Percentiles rank a stretch among this genome's conserved stretches.
phyloP scores from a whole-genome alignment of 2,797 vertebrate genomes.

The Eurystomus glaucurus region DNA sequence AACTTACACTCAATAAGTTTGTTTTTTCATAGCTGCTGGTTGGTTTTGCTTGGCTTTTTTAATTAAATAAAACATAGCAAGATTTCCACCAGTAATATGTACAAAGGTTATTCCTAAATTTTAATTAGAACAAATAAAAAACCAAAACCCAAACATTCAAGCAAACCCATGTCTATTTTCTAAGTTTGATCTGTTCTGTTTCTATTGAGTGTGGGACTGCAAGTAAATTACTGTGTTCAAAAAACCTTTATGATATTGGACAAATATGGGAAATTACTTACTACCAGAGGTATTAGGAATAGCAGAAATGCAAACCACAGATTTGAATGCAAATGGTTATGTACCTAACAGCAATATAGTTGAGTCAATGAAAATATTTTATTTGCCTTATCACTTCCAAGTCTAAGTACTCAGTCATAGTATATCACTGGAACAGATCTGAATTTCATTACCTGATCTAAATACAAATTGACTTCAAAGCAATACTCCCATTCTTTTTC shows the following conservation, averaged over 20 bases:
- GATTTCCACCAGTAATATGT: neutral
- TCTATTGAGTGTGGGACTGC: neutral
- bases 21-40: neutral
- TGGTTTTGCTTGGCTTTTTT: neutral
- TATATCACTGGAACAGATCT: neutral
- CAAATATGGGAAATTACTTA: neutral
- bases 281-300: neutral
- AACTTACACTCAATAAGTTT: neutral
- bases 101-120: neutral
- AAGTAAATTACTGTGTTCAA: neutral
- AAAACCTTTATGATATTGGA: neutral
- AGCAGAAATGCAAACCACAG: neutral
- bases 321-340: neutral
- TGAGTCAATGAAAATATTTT: neutral
- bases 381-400: neutral
- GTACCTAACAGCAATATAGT: rapidly evolving
- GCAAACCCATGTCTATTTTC: neutral
- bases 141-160: neutral
- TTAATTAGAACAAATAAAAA: neutral
- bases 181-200: neutral
- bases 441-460: neutral
- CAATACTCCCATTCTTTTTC: neutral
- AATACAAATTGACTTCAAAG: neutral
- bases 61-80: neutral
- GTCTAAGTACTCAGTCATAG: neutral